These are phyloP conservation scores for Drosophila antonietae DNA, from an alignment of 2,888 invertebrate genomes.

Conservation along the genomic window DNA sequence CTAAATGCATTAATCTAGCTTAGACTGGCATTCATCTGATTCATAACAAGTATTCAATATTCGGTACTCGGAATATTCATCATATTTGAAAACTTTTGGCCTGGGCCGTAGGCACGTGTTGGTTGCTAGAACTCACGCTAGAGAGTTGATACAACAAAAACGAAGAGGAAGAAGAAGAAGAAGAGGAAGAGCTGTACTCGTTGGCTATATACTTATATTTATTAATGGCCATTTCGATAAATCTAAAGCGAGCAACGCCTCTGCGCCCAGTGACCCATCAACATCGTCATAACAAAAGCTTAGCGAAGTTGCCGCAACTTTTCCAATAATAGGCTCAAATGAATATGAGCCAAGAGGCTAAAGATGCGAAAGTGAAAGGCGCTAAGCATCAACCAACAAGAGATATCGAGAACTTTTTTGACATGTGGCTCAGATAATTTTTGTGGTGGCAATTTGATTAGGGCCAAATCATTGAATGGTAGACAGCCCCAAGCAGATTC, in stretches of 20 bases:
- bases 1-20: neutral
- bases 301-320: conserved; percentile 70
- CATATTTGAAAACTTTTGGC: conserved; percentile 33
- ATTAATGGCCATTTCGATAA: conserved; percentile 74
- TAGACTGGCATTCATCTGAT: neutral
- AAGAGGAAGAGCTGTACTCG: conserved; percentile 38
- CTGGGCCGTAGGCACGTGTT: conserved; percentile 52
- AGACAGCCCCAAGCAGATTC: conserved; percentile 24
- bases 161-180: conserved; percentile 25
- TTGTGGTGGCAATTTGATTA: conserved; percentile 62
- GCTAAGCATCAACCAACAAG: conserved; percentile 29
- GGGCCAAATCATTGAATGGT: conserved; percentile 45
- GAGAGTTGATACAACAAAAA: conserved; percentile 61
- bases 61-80: neutral
- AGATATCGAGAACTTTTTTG: conserved; percentile 57
- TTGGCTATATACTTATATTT: conserved; percentile 63
- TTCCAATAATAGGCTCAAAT: conserved; percentile 80
- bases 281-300: conserved; percentile 76
- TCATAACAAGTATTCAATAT: conserved; percentile 11
- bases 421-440: conserved; percentile 63
- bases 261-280: conserved; percentile 52
- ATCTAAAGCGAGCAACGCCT: conserved; percentile 52
- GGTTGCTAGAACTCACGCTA: conserved; percentile 42
- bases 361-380: conserved; percentile 18
- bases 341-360: conserved; percentile 53